Evolutionary conservation across 2,797 vertebrate species (phyloP).

Genomic region (Ispidina picta): DNA sequence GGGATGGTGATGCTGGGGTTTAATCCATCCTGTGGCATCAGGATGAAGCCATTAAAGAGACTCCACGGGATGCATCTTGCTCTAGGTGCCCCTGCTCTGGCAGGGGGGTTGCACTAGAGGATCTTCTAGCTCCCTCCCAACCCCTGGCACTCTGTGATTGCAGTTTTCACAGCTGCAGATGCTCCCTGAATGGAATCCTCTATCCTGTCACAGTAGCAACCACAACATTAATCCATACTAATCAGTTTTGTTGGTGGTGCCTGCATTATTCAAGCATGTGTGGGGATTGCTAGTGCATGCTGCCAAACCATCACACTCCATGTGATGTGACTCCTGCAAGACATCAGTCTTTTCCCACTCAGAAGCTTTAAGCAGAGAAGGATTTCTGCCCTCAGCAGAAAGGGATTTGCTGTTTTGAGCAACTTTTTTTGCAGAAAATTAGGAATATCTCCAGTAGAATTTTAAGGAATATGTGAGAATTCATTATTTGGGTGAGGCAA

Average conservation of each 20-base stretch:
- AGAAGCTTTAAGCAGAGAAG: not conserved
- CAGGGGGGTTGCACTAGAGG: no score
- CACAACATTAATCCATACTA: not conserved
- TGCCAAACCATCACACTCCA: not conserved
- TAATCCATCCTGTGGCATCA: not conserved
- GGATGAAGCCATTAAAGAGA: not conserved
- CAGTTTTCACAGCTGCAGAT: not conserved
- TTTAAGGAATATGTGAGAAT: not conserved
- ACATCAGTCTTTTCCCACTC: not conserved
- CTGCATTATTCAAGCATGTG: not conserved
- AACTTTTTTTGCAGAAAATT: not conserved
- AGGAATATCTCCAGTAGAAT: not conserved
- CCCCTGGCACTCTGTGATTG: no score
- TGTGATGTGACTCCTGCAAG: not conserved
- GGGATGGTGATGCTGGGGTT: not conserved
- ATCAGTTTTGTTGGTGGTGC: not conserved
- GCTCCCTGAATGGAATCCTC: not conserved
- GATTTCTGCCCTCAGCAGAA: not conserved
- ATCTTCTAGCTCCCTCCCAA: no score
- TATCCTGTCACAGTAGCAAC: not conserved
- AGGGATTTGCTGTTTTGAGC: not conserved
- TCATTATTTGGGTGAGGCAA: not conserved
- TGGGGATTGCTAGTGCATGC: not conserved
- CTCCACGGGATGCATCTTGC: not conserved
- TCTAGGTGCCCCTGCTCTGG: no score